phyloP scores from a whole-genome alignment of 2,888 invertebrate species.

The Noctua comes region DNA sequence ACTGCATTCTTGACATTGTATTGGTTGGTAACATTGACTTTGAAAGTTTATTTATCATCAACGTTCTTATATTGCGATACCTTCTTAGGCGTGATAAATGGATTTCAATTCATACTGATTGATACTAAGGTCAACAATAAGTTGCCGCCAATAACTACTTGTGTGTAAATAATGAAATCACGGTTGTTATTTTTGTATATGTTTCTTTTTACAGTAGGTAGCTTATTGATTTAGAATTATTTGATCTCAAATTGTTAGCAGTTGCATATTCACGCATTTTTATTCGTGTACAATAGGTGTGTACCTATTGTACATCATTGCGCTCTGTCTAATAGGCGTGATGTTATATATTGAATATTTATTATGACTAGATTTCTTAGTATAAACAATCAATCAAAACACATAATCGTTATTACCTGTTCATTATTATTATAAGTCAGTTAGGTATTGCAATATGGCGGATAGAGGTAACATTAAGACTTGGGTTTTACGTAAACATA shows the following conservation, averaged over 20 bases:
- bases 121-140: neutral
- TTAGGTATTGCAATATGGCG: slow-evolving; percentile 34
- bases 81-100: neutral
- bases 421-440: slow-evolving; percentile 41
- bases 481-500: slow-evolving; percentile 26
- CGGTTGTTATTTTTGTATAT: neutral
- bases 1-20: neutral
- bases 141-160: neutral
- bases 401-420: slow-evolving; percentile 11
- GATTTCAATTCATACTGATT: slow-evolving; percentile 22
- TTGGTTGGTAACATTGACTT: slow-evolving; percentile 14
- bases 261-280: neutral
- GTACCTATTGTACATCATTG: neutral
- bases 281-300: neutral
- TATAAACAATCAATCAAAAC: slow-evolving; percentile 36
- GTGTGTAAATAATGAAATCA: slow-evolving; percentile 6
- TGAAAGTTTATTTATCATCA: slow-evolving; percentile 5
- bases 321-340: neutral
- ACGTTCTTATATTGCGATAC: slow-evolving; percentile 6
- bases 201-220: neutral
- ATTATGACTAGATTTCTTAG: neutral
- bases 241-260: neutral
- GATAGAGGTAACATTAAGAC: slow-evolving; percentile 29
- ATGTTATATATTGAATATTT: neutral
- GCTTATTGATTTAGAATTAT: neutral